Base-by-base conservation (phyloP, 2,888 invertebrate species). In the Drosophila subquinaria region DNA sequence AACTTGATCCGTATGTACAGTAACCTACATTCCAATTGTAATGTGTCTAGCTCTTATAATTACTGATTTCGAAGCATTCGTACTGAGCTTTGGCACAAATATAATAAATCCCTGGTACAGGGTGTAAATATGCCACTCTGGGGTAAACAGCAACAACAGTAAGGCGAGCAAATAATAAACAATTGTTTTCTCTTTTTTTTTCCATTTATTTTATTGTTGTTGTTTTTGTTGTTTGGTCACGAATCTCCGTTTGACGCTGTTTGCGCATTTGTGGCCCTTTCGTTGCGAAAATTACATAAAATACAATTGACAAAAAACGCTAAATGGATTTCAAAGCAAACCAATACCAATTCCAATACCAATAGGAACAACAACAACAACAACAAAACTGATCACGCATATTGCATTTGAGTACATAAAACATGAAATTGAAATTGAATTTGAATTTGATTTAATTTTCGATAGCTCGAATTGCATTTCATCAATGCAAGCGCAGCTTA, bases 171-270 rank as follows among this genome's bases (percentile, higher is more conserved):
- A 74, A 71, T 66, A 76, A 82, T 82, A 88, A 82, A 82, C 89
- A 88, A 82, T 88, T 71, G 87, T 88, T 88, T 82, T 88, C 83
- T 80, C 82, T 79, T 79, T 73, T 53, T 50, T 56, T 65, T 23
- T 56, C 48, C 13, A 13, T 42, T 53, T 73, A 51, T 48, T 50
- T 36, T 30, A 5, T 9, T 55, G 36, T 45, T 67, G 45, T 17
- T 48, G 43, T 68, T 62, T 42, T 60, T 50, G 59, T 47, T 62
- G 50, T 40, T 66, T 77, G 40, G 79, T 81, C 84, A 81, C 80
- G 78, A 71, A 64, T 20, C 74, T 55, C 45, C 36, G 43, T 61
- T 70, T 57, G 64, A 15, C 30, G 15, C 23, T 64, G 57, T 68
- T 82, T 50, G 68, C 62, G 59, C 42, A 62, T 67, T 81, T 38